These are phyloP conservation scores for Noturus placidus DNA, from an alignment of 2,113 vertebrate species.

Conservation along the genomic window DNA sequence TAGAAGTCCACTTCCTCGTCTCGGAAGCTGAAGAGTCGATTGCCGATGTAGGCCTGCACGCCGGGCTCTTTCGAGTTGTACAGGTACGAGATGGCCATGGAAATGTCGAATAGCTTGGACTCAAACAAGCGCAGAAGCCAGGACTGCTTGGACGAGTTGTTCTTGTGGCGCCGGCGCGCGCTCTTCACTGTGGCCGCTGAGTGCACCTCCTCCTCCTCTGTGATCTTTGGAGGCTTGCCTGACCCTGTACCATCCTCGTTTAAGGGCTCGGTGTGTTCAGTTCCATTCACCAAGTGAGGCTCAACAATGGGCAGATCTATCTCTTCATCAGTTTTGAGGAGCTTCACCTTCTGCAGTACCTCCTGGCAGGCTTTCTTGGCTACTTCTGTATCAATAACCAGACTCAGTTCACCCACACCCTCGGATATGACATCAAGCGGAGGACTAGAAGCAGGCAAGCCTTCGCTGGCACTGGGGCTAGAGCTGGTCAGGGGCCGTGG, in stretches of 20 bases:
- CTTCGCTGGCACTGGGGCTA: slow-evolving; percentile 56
- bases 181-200: slow-evolving; percentile 68
- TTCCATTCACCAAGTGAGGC: slow-evolving; percentile 66
- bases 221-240: slow-evolving; percentile 57
- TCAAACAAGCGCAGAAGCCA: slow-evolving; percentile 94
- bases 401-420: slow-evolving; percentile 77
- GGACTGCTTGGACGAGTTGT: slow-evolving; percentile 89
- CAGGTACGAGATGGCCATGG: slow-evolving; percentile 97
- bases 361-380: slow-evolving; percentile 87
- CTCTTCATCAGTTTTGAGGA: slow-evolving; percentile 60
- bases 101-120: slow-evolving; percentile 94
- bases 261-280: slow-evolving; percentile 54
- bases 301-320: slow-evolving; percentile 11
- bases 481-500: slow-evolving; percentile 49
- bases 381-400: slow-evolving; percentile 86
- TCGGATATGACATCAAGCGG: slow-evolving; percentile 83
- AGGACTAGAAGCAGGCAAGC: slow-evolving; percentile 67
- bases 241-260: slow-evolving; percentile 18
- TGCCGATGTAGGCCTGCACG: slow-evolving; percentile 95
- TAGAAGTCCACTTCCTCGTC: slow-evolving; percentile 92
- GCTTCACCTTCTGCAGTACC: slow-evolving; percentile 87
- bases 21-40: slow-evolving; percentile 89
- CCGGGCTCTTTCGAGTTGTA: slow-evolving; percentile 96
- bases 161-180: slow-evolving; percentile 77
- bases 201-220: slow-evolving; percentile 62